Conservation (phyloP, 2,888 invertebrate genomes). For the Drosophila phalerata region DNA sequence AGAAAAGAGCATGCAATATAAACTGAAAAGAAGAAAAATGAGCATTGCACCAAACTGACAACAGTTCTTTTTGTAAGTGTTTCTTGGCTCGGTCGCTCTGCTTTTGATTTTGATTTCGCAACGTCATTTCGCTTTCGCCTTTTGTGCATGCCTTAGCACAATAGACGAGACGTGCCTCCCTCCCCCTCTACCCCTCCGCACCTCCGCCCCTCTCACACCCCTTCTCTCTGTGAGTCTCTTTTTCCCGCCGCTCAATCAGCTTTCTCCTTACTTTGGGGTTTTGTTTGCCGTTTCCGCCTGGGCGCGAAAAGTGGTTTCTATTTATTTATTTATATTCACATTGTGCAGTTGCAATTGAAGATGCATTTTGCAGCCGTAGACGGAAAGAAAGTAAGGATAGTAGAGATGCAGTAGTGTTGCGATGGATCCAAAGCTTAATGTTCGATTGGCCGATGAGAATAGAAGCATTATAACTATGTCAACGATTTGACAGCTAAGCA, state of each 20-base stretch:
- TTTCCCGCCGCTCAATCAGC: neutral
- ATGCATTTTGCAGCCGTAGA: slow-evolving; percentile 5
- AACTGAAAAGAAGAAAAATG: slow-evolving; percentile 54
- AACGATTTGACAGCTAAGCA: slow-evolving; percentile 63
- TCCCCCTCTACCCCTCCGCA: neutral
- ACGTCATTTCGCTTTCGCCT: slow-evolving; percentile 50
- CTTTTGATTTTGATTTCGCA: slow-evolving; percentile 68
- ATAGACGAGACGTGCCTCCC: slow-evolving; percentile 23
- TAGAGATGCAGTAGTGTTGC: neutral
- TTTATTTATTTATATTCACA: slow-evolving; percentile 74
- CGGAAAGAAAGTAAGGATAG: neutral
- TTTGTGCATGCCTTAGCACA: slow-evolving; percentile 48
- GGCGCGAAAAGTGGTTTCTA: slow-evolving; percentile 75
- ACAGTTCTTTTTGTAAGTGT: slow-evolving; percentile 51
- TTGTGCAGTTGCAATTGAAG: slow-evolving; percentile 59
- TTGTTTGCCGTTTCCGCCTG: slow-evolving; percentile 65
- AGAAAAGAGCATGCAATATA: slow-evolving; percentile 19
- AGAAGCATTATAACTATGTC: slow-evolving; percentile 39
- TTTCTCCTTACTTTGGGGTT: slow-evolving; percentile 21
- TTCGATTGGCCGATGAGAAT: slow-evolving; percentile 6
- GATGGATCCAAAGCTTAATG: slow-evolving; percentile 3
- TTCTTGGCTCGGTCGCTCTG: slow-evolving; percentile 32
- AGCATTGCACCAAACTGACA: slow-evolving; percentile 73
- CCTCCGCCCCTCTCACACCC: too few species aligned
- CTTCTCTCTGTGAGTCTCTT: too few species aligned